Evolutionary conservation across 2,113 vertebrate species (phyloP).

Genomic region (Paradisaea rubra): DNA sequence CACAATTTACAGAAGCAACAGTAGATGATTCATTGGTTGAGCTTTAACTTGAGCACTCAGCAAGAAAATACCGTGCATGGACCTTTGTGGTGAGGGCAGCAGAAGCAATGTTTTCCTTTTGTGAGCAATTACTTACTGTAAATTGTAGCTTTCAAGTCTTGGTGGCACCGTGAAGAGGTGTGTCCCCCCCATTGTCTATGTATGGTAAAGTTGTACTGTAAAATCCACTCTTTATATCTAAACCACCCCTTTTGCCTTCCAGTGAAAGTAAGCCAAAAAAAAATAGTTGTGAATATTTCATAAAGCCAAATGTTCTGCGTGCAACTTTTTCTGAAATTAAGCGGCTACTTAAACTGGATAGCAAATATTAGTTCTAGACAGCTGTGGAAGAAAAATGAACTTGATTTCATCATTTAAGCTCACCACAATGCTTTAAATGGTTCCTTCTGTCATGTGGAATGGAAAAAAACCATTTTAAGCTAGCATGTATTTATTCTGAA

Average conservation of each 20-base stretch:
- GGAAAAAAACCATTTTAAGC: not conserved
- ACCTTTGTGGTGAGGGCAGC: slow-evolving; percentile 12
- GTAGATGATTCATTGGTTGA: slow-evolving; percentile 43
- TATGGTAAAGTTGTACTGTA: not conserved
- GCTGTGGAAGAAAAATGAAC: not conserved
- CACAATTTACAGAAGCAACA: slow-evolving; percentile 41
- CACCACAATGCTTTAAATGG: slow-evolving; percentile 45
- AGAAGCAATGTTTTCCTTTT: slow-evolving; percentile 29
- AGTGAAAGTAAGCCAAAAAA: not conserved
- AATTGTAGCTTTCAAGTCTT: slow-evolving; percentile 8
- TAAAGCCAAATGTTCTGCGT: not conserved
- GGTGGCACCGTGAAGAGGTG: not conserved
- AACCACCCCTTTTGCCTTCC: not conserved
- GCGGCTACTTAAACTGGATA: slow-evolving; percentile 25
- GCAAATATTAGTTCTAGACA: slow-evolving; percentile 53
- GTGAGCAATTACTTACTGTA: not conserved
- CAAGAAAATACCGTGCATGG: not conserved
- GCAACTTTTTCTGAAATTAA: slow-evolving; percentile 17
- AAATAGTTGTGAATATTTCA: slow-evolving; percentile 6
- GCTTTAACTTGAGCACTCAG: slow-evolving; percentile 34
- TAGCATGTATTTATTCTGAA: slow-evolving; percentile 1
- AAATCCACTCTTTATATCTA: not conserved
- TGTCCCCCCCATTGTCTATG: not conserved
- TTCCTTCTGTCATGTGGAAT: slow-evolving; percentile 29
- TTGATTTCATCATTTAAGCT: slow-evolving; percentile 34